Evolutionary conservation across 1,140 invertebrate genomes (phyloP).

Genomic region (Calycopis cecrops): DNA sequence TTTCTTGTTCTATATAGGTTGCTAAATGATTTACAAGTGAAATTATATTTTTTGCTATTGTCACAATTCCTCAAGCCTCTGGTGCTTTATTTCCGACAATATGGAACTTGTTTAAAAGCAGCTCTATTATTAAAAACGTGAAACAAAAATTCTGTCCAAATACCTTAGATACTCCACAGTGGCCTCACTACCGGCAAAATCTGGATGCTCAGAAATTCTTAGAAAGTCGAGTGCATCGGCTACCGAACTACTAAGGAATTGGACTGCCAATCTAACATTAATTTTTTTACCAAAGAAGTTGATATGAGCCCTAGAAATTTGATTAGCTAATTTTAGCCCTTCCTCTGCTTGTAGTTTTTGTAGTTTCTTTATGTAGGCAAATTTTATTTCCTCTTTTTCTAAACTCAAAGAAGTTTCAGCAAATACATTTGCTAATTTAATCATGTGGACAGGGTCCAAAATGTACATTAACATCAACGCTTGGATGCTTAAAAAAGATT

Average conservation of each 20-base stretch:
- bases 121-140: too few species aligned
- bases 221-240: neutral
- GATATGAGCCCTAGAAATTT: neutral
- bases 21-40: slow-evolving; percentile 8
- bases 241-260: neutral
- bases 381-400: neutral
- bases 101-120: too few species aligned
- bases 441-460: neutral
- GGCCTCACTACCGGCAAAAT: neutral
- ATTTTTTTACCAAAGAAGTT: neutral
- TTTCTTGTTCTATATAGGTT: neutral
- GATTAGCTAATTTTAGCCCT: neutral
- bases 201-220: neutral
- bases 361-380: neutral
- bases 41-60: slow-evolving; percentile 9
- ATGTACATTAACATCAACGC: neutral
- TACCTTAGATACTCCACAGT: neutral
- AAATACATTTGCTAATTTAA: neutral
- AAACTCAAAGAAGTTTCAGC: neutral
- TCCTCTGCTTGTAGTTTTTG: neutral
- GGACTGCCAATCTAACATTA: neutral
- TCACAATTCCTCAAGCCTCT: slow-evolving; percentile 2
- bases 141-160: neutral
- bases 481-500: neutral
- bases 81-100: slow-evolving; percentile 7